Percentiles rank a stretch among this genome's conserved stretches.
Conservation (phyloP, 2,113 vertebrate genomes). For the Myotis lucifugus region DNA sequence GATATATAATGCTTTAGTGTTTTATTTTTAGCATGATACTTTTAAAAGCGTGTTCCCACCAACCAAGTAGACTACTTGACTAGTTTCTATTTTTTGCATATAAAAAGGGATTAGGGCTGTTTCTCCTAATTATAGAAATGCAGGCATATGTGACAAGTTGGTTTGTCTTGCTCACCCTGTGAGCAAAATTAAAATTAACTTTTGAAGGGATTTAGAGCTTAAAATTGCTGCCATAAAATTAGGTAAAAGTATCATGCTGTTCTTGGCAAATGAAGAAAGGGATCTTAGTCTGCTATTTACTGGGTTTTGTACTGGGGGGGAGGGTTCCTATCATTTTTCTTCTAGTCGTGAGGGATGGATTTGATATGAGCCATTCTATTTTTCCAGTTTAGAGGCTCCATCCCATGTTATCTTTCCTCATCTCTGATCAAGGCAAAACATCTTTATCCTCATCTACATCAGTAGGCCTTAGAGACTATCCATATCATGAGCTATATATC, state of each 20-base stretch:
- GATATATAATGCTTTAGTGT: background rate
- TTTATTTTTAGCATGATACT: background rate
- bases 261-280: slow-evolving; percentile 64
- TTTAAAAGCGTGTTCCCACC: slow-evolving; percentile 58
- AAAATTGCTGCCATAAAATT: slow-evolving; percentile 58
- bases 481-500: background rate
- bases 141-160: slow-evolving; percentile 50
- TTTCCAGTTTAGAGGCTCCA: background rate
- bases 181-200: slow-evolving; percentile 68
- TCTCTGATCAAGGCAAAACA: background rate
- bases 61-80: slow-evolving; percentile 45
- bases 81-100: slow-evolving; percentile 68
- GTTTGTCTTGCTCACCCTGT: slow-evolving; percentile 53
- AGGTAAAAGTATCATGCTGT: slow-evolving; percentile 55
- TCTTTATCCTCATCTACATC: background rate
- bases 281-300: slow-evolving; percentile 18
- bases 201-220: slow-evolving; percentile 59
- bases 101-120: slow-evolving; percentile 32
- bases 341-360: background rate
- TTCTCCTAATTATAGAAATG: slow-evolving; percentile 69
- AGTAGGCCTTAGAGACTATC: background rate
- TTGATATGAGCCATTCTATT: background rate
- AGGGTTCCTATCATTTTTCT: background rate
- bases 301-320: background rate
- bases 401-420: background rate